Evolutionary conservation across 2,113 vertebrate species (phyloP).

Genomic region (Spermophilus dauricus): DNA sequence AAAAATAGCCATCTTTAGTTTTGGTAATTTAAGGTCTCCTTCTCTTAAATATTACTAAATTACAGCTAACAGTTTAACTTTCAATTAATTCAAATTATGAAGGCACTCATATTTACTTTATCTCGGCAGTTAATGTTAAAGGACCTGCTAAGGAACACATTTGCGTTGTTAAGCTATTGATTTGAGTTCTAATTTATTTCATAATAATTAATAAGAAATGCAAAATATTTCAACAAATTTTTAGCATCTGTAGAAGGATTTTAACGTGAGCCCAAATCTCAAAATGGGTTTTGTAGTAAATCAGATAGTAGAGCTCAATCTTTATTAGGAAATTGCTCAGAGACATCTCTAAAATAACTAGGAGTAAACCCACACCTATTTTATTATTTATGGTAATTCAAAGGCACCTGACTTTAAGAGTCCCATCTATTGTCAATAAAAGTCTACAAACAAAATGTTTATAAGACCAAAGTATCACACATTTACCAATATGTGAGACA

Average conservation of each 20-base stretch:
- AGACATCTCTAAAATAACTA: neutral
- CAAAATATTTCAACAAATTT: slow-evolving; percentile 43
- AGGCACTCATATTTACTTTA: neutral
- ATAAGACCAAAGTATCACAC: neutral
- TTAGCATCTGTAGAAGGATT: slow-evolving; percentile 46
- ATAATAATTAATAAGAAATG: slow-evolving; percentile 8
- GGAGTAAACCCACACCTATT: neutral
- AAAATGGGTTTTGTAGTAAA: neutral
- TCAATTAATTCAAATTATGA: slow-evolving; percentile 6
- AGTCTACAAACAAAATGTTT: neutral
- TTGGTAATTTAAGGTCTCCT: neutral
- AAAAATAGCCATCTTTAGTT: neutral
- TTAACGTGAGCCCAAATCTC: neutral
- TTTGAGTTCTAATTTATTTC: slow-evolving; percentile 26
- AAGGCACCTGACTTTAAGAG: neutral
- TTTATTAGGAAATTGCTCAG: neutral
- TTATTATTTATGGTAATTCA: neutral
- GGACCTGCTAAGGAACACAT: neutral
- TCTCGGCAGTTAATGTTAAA: neutral
- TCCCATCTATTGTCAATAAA: neutral
- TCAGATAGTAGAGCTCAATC: neutral
- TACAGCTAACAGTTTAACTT: neutral
- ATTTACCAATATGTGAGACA: neutral
- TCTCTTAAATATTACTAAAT: slow-evolving; percentile 24
- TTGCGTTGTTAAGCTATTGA: neutral